Percentiles rank a stretch among this genome's conserved stretches.
Conservation (phyloP, 2,113 vertebrate species). For the Bubalus kerabau region DNA sequence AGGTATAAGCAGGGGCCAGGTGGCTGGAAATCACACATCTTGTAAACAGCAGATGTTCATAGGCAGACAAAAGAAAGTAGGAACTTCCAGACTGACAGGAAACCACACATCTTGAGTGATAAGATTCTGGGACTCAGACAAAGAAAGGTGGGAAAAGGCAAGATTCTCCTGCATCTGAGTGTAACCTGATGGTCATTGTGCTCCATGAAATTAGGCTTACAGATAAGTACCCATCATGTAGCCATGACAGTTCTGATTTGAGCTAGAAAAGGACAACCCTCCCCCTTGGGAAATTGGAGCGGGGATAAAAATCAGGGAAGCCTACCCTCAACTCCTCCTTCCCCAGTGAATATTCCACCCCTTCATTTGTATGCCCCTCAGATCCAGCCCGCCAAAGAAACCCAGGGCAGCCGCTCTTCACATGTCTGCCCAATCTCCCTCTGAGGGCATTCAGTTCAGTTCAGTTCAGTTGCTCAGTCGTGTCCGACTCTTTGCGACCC, state of each 20-base stretch:
- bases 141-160: background rate
- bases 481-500: too few species aligned
- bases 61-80: background rate
- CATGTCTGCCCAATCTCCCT: background rate
- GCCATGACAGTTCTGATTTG: background rate
- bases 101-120: background rate
- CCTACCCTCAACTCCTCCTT: background rate
- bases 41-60: background rate
- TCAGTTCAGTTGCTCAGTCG: too few species aligned
- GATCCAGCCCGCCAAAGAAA: background rate
- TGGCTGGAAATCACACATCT: background rate
- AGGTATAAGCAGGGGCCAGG: background rate
- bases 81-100: background rate
- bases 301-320: background rate
- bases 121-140: background rate
- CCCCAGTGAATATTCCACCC: background rate
- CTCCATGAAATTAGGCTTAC: background rate
- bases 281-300: background rate
- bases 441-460: background rate
- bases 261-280: background rate
- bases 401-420: background rate
- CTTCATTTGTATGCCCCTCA: background rate
- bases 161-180: background rate
- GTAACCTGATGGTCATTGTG: background rate
- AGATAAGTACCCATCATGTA: background rate